Evolutionary conservation across 2,797 vertebrate species (phyloP), one percentile per base, ranked within the genome.

Genomic region (Oreortyx pictus): DNA sequence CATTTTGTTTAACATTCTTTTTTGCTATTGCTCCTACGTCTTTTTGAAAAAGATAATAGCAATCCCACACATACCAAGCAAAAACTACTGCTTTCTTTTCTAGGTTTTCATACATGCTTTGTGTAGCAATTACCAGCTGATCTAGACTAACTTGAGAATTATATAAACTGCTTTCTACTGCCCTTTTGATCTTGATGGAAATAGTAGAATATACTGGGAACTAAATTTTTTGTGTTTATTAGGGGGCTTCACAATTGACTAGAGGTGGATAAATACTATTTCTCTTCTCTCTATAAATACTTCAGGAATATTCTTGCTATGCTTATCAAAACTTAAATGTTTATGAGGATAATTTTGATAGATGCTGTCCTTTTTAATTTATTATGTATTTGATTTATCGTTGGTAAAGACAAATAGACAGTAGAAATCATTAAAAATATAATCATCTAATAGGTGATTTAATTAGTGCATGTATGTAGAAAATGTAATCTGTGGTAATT

Each of bases 391-490:
- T 80, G 82, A 87, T 83, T 89, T 95, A 64, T 86, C n/a, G 22
- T 57, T 83, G 23, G 52, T 39, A 90, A 79, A 75, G 44, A 27
- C 59, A 94, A 93, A 90, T 57, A 93, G 41, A 90, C 91, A 74
- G 75, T 54, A 65, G 93, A 96, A 90, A 86, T 68, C 66, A 54
- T 75, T 1, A 88, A 95, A 92, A 95, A 72, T 82, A 68, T 75
- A 86, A 90, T 89, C n/a, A 91, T 83, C 87, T 94, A 89, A 90
- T 73, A 95, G 70, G 79, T 94, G 89, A 96, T 95, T 94, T 90
- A 92, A 96, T 96, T 96, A 95, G 90, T 91, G 92, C 90, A 92
- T 92, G 82, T 96, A 94, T 96, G 92, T 92, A 90, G 90, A 96
- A 96, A 96, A 92, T 79, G 64, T 96, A 95, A 93, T 94, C 70